Conservation (phyloP, 1,140 invertebrate species). For the Lasioglossum albipes region DNA sequence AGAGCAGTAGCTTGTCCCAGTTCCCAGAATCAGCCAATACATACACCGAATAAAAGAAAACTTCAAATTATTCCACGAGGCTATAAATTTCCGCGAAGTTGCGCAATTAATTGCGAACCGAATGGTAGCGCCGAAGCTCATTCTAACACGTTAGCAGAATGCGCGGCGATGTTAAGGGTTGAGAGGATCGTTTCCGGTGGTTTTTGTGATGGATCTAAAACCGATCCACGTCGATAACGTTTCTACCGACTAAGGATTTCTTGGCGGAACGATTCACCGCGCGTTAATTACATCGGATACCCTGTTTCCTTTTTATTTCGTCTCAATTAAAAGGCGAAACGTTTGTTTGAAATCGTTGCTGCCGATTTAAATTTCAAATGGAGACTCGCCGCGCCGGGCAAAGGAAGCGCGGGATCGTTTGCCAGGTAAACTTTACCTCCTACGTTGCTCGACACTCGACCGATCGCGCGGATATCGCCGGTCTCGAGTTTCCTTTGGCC, state of each 20-base stretch:
- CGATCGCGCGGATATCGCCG: background rate
- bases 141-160: too few relatives aligned
- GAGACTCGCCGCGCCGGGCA: background rate
- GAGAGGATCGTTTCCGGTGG: too few relatives aligned
- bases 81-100: too few relatives aligned
- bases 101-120: too few relatives aligned
- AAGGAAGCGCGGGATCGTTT: constrained; percentile 1
- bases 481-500: constrained; percentile 1
- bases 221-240: too few relatives aligned
- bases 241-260: background rate
- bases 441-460: background rate
- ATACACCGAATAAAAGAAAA: too few relatives aligned
- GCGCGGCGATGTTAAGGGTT: too few relatives aligned
- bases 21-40: too few relatives aligned
- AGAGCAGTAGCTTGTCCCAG: too few relatives aligned
- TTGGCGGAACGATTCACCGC: background rate
- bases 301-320: background rate
- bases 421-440: background rate
- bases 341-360: background rate
- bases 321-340: background rate
- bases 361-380: constrained; percentile 3
- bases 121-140: too few relatives aligned
- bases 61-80: too few relatives aligned
- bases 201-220: too few relatives aligned
- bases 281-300: background rate